These are phyloP conservation scores for Cuculus canorus DNA, from an alignment of 2,797 vertebrate genomes.

Conservation along the genomic window DNA sequence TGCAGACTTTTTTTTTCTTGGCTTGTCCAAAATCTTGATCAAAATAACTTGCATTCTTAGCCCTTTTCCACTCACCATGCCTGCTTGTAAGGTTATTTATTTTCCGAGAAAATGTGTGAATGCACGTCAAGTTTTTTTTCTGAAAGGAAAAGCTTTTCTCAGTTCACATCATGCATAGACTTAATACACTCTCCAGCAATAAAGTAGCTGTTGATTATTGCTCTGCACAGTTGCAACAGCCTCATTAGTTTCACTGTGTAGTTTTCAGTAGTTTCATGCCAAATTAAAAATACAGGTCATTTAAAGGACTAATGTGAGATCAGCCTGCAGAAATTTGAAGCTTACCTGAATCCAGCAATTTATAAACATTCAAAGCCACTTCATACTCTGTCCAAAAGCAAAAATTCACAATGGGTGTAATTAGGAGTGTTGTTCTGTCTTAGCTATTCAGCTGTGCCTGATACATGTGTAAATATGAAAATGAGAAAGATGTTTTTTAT, in stretches of 20 bases:
- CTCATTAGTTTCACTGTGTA: slow-evolving; percentile 75
- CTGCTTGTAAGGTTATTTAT: slow-evolving; percentile 53
- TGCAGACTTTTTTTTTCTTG: slow-evolving; percentile 7
- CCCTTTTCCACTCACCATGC: background rate
- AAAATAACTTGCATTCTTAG: slow-evolving; percentile 57
- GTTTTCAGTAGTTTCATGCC: slow-evolving; percentile 70
- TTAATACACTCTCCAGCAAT: slow-evolving; percentile 59
- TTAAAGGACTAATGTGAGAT: slow-evolving; percentile 72
- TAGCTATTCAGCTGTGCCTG: slow-evolving; percentile 27
- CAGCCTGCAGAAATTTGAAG: slow-evolving; percentile 63
- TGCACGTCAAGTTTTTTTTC: background rate
- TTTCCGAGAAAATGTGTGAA: slow-evolving; percentile 59
- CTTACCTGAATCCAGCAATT: slow-evolving; percentile 32
- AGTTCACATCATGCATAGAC: slow-evolving; percentile 27
- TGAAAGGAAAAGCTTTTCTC: slow-evolving; percentile 53
- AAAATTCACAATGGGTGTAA: slow-evolving; percentile 40
- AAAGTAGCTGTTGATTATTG: slow-evolving; percentile 70
- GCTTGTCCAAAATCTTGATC: slow-evolving; percentile 1
- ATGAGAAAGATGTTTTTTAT: background rate
- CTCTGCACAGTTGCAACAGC: slow-evolving; percentile 50
- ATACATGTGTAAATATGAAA: slow-evolving; percentile 9
- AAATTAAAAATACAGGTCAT: slow-evolving; percentile 78
- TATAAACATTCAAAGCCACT: slow-evolving; percentile 13
- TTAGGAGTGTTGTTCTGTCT: slow-evolving; percentile 43
- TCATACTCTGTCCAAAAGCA: slow-evolving; percentile 17